Conservation (phyloP, 2,113 vertebrate genomes). For the Ochotona curzoniae region DNA sequence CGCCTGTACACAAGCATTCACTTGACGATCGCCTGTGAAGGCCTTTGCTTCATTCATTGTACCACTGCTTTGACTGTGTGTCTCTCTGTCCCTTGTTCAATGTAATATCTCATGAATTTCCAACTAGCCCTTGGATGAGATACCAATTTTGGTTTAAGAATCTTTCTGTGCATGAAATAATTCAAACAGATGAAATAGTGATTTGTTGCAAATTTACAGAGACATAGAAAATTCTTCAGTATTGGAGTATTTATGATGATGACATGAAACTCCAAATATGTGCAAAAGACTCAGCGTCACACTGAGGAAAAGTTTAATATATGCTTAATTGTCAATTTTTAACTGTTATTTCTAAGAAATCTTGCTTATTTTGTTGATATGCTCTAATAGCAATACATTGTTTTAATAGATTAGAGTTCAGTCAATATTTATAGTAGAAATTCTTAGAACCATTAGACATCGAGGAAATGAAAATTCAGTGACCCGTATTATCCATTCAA, state of each 20-base stretch:
- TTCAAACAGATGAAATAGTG: neutral
- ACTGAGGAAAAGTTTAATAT: neutral
- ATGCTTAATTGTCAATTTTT: neutral
- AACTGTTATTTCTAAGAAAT: neutral
- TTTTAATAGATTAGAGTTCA: neutral
- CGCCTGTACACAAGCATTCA: neutral
- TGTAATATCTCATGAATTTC: neutral
- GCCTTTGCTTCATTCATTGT: neutral
- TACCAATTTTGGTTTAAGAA: neutral
- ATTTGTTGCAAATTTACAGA: neutral
- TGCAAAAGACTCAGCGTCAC: neutral
- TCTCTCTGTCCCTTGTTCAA: neutral
- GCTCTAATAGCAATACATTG: neutral
- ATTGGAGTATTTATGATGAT: neutral
- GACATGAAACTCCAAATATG: neutral
- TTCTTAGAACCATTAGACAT: no score
- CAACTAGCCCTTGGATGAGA: neutral
- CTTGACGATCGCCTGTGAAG: neutral
- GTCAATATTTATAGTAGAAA: neutral
- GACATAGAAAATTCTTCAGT: neutral
- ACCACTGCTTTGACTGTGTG: neutral
- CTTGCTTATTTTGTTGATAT: neutral
- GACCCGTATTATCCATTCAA: no score
- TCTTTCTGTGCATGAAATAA: neutral
- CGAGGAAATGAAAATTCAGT: no score